phyloP scores from a whole-genome alignment of 2,797 vertebrate genomes.

The Notolabrus celidotus region DNA sequence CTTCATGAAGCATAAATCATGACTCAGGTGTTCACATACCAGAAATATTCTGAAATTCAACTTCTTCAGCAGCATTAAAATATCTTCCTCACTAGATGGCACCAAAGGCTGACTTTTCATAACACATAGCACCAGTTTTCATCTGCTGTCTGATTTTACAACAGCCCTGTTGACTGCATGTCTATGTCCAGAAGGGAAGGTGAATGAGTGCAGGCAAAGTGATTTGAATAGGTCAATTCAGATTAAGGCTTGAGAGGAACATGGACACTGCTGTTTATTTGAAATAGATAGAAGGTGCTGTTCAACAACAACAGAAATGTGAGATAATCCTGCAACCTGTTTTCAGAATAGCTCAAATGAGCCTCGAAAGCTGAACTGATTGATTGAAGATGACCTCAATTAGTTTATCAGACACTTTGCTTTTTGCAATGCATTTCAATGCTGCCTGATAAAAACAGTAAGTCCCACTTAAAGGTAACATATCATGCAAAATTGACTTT shows the following conservation, averaged over 20 bases:
- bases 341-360: too few relatives aligned
- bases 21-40: not conserved
- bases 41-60: not conserved
- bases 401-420: not conserved
- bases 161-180: not conserved
- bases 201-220: not conserved
- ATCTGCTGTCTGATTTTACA: not conserved
- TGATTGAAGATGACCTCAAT: not conserved
- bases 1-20: slow-evolving; percentile 21
- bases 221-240: not conserved
- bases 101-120: slow-evolving; percentile 31
- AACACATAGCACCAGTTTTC: not conserved
- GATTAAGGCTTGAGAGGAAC: not conserved
- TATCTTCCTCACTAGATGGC: slow-evolving; percentile 63
- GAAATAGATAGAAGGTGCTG: not conserved
- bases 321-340: not conserved
- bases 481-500: too few relatives aligned
- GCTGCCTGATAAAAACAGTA: too few relatives aligned
- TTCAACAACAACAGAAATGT: not conserved
- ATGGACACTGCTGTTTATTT: too few relatives aligned
- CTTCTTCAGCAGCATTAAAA: not conserved
- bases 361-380: not conserved
- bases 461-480: too few relatives aligned
- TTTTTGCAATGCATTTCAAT: slow-evolving; percentile 2
- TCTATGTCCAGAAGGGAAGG: too few relatives aligned